Evolutionary conservation across 2,888 invertebrate genomes (phyloP).

Genomic region (Scaptomyza reducta): DNA sequence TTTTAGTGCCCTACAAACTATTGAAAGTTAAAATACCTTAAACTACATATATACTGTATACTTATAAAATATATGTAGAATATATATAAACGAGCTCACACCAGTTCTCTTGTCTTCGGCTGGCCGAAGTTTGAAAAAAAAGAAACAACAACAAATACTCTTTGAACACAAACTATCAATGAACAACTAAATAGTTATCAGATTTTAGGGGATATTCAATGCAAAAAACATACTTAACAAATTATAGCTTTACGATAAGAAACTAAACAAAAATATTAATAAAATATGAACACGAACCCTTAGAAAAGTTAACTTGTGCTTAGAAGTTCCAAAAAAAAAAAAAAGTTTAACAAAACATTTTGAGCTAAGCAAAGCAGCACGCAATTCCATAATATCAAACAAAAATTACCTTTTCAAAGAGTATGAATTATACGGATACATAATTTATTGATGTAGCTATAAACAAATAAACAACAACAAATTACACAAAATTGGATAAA

Average conservation of each 20-base stretch:
- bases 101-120: conserved; percentile 41
- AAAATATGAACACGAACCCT: conserved; percentile 18
- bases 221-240: conserved; percentile 38
- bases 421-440: conserved; percentile 66
- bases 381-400: conserved; percentile 61
- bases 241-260: conserved; percentile 45
- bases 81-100: conserved; percentile 31
- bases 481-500: conserved; percentile 80
- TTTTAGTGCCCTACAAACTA: conserved; percentile 34
- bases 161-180: conserved; percentile 37
- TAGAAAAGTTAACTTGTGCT: conserved; percentile 45
- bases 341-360: conserved; percentile 8
- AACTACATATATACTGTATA: conserved; percentile 10
- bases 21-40: conserved; percentile 34
- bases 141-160: conserved; percentile 33
- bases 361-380: conserved; percentile 17
- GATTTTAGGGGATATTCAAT: conserved; percentile 29
- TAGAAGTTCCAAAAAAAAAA: conserved; percentile 6
- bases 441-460: conserved; percentile 80
- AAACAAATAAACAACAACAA: conserved; percentile 67
- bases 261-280: background rate
- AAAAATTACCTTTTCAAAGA: conserved; percentile 57
- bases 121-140: conserved; percentile 39
- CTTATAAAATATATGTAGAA: conserved; percentile 7
- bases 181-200: conserved; percentile 32